These are phyloP conservation scores for Lycaena phlaeas DNA, from an alignment of 2,888 invertebrate genomes.

Conservation along the genomic window DNA sequence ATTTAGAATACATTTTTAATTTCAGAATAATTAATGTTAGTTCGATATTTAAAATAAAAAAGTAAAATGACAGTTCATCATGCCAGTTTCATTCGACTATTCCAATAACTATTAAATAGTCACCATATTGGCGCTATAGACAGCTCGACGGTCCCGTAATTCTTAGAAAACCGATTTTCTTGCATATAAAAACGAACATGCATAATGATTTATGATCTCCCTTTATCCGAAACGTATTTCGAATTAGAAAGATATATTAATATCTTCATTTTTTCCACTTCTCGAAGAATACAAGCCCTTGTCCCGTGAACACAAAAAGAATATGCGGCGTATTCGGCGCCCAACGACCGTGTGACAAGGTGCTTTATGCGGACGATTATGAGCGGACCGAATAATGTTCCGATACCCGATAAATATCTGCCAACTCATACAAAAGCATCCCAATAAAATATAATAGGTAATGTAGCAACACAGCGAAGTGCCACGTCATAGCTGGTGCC, in stretches of 20 bases:
- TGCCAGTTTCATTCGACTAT: neutral
- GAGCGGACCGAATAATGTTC: conserved; percentile 69
- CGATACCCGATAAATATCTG: conserved; percentile 72
- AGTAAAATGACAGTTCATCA: too few species aligned
- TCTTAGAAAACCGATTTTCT: conserved; percentile 56
- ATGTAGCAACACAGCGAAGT: conserved; percentile 67
- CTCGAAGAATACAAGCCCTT: conserved; percentile 63
- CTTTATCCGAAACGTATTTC: conserved; percentile 70
- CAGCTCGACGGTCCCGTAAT: conserved; percentile 35
- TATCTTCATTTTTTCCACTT: conserved; percentile 72
- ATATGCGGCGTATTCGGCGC: conserved; percentile 61
- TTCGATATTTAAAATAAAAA: too few species aligned
- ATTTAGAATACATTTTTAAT: too few species aligned
- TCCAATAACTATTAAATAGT: conserved; percentile 4
- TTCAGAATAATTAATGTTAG: too few species aligned
- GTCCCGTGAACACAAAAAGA: conserved; percentile 61
- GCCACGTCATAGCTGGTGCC: conserved; percentile 55
- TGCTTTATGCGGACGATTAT: conserved; percentile 72
- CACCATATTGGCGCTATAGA: conserved; percentile 32
- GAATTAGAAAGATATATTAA: conserved; percentile 73
- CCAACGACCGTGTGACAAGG: conserved; percentile 73
- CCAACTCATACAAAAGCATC: conserved; percentile 73
- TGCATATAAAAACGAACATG: conserved; percentile 50
- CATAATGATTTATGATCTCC: conserved; percentile 44
- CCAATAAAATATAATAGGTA: conserved; percentile 72